Conservation (phyloP, 2,888 invertebrate species). For the Drosophila meridiana region DNA sequence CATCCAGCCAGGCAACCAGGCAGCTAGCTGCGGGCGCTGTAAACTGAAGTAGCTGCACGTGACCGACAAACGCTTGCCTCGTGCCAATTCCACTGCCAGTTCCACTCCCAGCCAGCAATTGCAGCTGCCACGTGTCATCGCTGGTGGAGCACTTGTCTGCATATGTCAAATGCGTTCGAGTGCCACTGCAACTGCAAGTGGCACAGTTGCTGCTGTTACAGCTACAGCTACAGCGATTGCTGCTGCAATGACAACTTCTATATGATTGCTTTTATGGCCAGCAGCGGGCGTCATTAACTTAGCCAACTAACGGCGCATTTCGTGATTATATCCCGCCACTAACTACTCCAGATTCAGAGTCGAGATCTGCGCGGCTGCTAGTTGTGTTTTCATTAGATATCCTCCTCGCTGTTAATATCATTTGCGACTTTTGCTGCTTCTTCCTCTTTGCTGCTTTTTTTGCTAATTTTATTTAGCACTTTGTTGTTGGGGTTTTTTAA, state of each 20-base stretch:
- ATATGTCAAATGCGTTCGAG: slow-evolving; percentile 66
- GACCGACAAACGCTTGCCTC: slow-evolving; percentile 71
- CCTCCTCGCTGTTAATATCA: slow-evolving; percentile 53
- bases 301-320: slow-evolving; percentile 56
- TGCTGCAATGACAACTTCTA: slow-evolving; percentile 16
- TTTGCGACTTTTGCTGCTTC: slow-evolving; percentile 45
- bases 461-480: slow-evolving; percentile 62
- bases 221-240: neutral
- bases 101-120: slow-evolving; percentile 26
- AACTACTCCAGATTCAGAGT: slow-evolving; percentile 5
- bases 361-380: slow-evolving; percentile 5
- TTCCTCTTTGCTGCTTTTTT: slow-evolving; percentile 3
- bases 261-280: slow-evolving; percentile 54
- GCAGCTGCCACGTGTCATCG: slow-evolving; percentile 63
- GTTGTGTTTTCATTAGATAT: slow-evolving; percentile 41
- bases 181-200: slow-evolving; percentile 46
- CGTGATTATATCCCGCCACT: slow-evolving; percentile 42
- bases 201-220: slow-evolving; percentile 38
- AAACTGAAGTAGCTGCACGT: slow-evolving; percentile 74
- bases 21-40: slow-evolving; percentile 29
- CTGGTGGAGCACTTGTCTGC: slow-evolving; percentile 71
- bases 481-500: slow-evolving; percentile 40
- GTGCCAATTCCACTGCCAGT: slow-evolving; percentile 16
- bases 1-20: neutral
- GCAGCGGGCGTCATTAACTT: slow-evolving; percentile 62